phyloP scores from a whole-genome alignment of 2,113 vertebrate genomes.

The Aleadryas rufinucha region DNA sequence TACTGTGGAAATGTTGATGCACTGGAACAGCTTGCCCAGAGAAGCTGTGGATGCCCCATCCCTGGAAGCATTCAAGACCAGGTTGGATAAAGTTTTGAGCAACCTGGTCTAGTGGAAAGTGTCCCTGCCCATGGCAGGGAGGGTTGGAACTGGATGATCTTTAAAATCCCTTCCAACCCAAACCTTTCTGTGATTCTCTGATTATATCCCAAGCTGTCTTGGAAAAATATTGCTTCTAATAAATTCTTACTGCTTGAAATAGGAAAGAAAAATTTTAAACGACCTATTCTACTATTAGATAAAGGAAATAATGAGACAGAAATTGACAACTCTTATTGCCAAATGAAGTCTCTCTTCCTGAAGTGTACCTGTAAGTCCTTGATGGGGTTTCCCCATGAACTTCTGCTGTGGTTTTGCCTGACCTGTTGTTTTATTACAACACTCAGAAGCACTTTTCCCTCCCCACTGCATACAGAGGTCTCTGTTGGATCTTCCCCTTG shows the following conservation, averaged over 20 bases:
- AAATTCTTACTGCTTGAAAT: not conserved
- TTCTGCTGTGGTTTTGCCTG: not conserved
- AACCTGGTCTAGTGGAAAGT: not conserved
- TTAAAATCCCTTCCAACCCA: not conserved
- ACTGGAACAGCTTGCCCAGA: not conserved
- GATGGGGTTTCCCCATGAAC: no score
- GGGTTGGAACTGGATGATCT: not conserved
- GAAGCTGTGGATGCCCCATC: not conserved
- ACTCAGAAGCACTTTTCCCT: not conserved
- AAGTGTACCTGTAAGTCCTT: rapidly evolving
- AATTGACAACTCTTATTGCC: not conserved
- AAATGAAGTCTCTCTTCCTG: not conserved
- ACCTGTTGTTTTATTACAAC: not conserved
- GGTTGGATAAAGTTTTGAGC: not conserved
- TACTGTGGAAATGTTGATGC: not conserved
- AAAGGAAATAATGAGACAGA: not conserved
- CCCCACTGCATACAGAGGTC: rapidly evolving
- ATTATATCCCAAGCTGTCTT: not conserved
- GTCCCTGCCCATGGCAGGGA: not conserved
- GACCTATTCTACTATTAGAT: not conserved
- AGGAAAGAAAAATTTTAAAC: not conserved
- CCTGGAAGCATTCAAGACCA: not conserved
- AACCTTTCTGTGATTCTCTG: not conserved
- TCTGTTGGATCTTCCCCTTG: not conserved
- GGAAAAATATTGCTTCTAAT: not conserved